Conservation (phyloP, 2,797 vertebrate genomes). For the Arremon brunneinucha region DNA sequence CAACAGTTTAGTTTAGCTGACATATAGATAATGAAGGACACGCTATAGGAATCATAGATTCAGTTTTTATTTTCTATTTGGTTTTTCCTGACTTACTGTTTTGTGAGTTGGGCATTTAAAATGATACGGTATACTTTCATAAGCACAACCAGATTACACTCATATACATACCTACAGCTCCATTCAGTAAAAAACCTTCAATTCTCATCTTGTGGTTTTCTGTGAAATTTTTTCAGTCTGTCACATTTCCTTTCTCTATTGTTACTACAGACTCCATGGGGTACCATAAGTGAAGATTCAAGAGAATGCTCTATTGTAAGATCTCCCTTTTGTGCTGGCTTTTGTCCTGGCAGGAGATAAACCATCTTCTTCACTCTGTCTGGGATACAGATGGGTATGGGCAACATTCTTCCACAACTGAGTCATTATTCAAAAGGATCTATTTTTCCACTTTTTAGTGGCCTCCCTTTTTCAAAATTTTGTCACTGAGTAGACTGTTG, state of each 20-base stretch:
- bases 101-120: neutral
- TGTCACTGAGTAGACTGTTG: neutral
- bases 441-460: conserved; percentile 28
- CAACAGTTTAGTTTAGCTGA: neutral
- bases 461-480: neutral
- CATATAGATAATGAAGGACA: neutral
- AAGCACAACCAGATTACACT: neutral
- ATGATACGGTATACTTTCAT: neutral
- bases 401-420: conserved; percentile 14
- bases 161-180: neutral
- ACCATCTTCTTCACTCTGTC: conserved; percentile 36
- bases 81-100: neutral
- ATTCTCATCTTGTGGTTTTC: neutral
- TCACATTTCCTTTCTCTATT: conserved; percentile 11
- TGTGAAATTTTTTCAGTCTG: neutral
- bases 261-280: neutral
- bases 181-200: neutral
- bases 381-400: conserved; percentile 47
- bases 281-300: conserved; percentile 24
- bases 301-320: conserved; percentile 34
- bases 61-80: neutral
- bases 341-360: conserved; percentile 54
- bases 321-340: conserved; percentile 21
- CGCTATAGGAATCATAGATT: neutral
- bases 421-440: conserved; percentile 40